These are phyloP conservation scores for Pipistrellus kuhlii DNA, from an alignment of 2,797 vertebrate species.

Conservation along the genomic window DNA sequence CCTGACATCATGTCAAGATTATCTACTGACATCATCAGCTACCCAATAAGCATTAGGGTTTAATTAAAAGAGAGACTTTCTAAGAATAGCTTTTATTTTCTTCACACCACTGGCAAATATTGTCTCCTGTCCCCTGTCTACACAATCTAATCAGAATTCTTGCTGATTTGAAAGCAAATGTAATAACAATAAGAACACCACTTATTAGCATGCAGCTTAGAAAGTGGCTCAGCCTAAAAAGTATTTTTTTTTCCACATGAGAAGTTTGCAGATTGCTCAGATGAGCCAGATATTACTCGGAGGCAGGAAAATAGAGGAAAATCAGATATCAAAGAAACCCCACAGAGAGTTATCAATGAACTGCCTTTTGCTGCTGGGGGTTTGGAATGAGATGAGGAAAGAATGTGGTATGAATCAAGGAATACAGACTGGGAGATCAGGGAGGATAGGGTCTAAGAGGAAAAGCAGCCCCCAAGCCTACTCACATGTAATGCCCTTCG, in stretches of 20 bases:
- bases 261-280: conserved; percentile 72
- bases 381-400: neutral
- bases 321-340: conserved; percentile 60
- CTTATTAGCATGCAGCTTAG: conserved; percentile 74
- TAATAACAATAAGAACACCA: conserved; percentile 63
- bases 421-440: neutral
- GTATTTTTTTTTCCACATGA: conserved; percentile 75
- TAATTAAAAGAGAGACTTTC: conserved; percentile 66
- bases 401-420: neutral
- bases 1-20: neutral
- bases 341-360: conserved; percentile 53
- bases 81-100: conserved; percentile 79
- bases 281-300: conserved; percentile 54
- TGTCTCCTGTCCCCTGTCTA: conserved; percentile 55
- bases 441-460: rapidly evolving
- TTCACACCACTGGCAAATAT: conserved; percentile 66
- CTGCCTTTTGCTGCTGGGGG: conserved; percentile 30
- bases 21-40: conserved; percentile 33
- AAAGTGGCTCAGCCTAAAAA: conserved; percentile 61
- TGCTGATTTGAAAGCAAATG: conserved; percentile 79
- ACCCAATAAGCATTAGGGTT: conserved; percentile 38
- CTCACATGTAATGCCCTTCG: neutral
- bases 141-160: conserved; percentile 74
- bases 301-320: conserved; percentile 40
- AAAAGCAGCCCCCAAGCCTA: no score